Evolutionary conservation across 2,888 invertebrate species (phyloP), one percentile per base, ranked within the genome.

Genomic region (Hydropsyche betteni): DNA sequence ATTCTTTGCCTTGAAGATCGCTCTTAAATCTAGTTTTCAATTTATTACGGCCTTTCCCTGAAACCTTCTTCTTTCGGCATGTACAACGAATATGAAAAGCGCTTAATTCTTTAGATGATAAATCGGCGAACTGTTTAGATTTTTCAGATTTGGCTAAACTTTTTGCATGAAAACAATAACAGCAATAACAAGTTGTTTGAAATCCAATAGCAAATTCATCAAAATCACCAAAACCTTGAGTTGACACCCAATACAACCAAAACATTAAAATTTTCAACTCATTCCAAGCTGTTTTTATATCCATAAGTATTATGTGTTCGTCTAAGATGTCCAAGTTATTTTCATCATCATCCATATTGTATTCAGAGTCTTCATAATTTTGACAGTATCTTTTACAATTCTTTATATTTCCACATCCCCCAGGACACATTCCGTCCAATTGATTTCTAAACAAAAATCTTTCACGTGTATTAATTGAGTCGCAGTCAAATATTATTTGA

Each of bases 401-500:
- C 12, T 34, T n/a, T 7, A 14, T 5, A 61, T 72, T 72, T 34
- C 33, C 72, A 72, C 72, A 72, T n/a, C 58, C 58, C 0, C 72
- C 72, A 1, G 72, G 72, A 72, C 72, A 72, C 3, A 24, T 6
- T 2, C 5, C 8, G 8, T 70, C 12, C 12, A 12, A 8, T 50
- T 51, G 69, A 69, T 69, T 16, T 5, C 36, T 44, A 44, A 58
- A 58, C 33, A 58, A 36, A 38, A 72, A 72, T 36, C 72, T 55
- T 50, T 58, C 16, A 7, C 44, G 38, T 10, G 74, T 74, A 69
- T 78, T 78, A 61, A 78, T 38, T 16, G 77, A 71, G 73, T 78
- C 78, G 52, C 78, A 78, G 36, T 78, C 78, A 50, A 76, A 77
- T 14, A 78, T 70, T 53, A 68, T 72, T 74, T 78, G 78, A 14